Evolutionary conservation across 2,797 vertebrate species (phyloP).

Genomic region (Acanthis flammea): DNA sequence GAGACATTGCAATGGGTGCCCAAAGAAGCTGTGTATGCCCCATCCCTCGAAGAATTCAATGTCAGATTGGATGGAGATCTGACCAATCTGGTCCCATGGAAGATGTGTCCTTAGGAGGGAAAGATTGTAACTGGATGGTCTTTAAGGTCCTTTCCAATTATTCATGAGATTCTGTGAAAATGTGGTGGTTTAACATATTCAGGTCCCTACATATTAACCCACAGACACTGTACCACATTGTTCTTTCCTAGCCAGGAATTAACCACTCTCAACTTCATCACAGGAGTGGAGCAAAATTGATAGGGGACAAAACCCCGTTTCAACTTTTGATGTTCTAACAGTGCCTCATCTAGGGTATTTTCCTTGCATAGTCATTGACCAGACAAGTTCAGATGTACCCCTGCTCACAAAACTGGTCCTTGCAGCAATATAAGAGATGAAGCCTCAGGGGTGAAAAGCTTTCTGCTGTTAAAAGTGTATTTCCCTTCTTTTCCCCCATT

Average conservation of each 20-base stretch:
- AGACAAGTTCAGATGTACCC: background rate
- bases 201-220: background rate
- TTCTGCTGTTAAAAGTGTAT: background rate
- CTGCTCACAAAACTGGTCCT: background rate
- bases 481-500: background rate
- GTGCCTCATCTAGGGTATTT: background rate
- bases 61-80: background rate
- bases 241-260: background rate
- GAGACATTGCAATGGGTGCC: background rate
- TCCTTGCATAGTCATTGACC: background rate
- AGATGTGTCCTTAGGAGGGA: background rate
- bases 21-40: background rate
- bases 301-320: background rate
- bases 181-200: background rate
- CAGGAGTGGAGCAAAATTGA: background rate
- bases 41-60: background rate
- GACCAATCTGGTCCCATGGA: background rate
- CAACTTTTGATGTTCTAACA: background rate
- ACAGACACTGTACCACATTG: background rate
- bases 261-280: background rate
- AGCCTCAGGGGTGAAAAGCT: rapidly evolving
- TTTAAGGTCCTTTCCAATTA: background rate
- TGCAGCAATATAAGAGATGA: background rate
- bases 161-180: background rate
- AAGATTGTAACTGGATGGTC: background rate